A percentile compares a stretch with the other conserved stretches of the same genome.
Conservation (phyloP, 92 coral and sea anemone genomes). For the Porites evermanni region DNA sequence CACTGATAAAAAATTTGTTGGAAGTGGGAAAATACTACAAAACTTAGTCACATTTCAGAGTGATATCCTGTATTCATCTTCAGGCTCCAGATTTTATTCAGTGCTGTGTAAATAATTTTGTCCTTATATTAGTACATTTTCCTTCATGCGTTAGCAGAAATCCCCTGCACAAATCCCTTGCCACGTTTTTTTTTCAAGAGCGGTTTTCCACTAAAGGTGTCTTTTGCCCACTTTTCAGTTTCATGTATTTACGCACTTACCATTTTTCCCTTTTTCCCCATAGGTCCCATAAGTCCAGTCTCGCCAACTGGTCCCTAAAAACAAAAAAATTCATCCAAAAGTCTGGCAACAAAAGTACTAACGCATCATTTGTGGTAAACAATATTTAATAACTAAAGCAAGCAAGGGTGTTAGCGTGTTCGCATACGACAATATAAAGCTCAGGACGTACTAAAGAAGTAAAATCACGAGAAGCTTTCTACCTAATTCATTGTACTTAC, state of each 20-base stretch:
- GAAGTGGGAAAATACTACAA: no score
- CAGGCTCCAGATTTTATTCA: background rate
- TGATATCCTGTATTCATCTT: background rate
- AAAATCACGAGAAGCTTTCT: no score
- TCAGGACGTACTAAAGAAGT: no score
- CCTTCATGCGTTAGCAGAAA: background rate
- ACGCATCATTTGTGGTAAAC: no score
- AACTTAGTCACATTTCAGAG: no score
- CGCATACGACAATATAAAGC: no score
- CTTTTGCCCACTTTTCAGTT: no score
- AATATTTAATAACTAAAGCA: no score
- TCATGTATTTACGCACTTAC: background rate
- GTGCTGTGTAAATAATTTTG: background rate
- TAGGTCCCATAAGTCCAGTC: slow-evolving; percentile 68
- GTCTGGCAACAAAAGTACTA: no score
- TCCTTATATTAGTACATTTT: background rate
- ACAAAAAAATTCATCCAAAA: background rate
- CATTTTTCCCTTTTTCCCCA: slow-evolving; percentile 69
- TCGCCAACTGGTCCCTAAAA: slow-evolving; percentile 68
- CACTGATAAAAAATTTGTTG: no score
- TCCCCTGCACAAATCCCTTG: background rate
- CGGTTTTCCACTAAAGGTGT: no score
- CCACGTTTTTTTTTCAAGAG: background rate
- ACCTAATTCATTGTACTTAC: background rate
- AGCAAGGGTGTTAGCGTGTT: no score